A percentile compares a stretch with the other conserved stretches of the same genome.
Evolutionary conservation across 2,797 vertebrate species (phyloP).

Genomic region (Natrix natrix): DNA sequence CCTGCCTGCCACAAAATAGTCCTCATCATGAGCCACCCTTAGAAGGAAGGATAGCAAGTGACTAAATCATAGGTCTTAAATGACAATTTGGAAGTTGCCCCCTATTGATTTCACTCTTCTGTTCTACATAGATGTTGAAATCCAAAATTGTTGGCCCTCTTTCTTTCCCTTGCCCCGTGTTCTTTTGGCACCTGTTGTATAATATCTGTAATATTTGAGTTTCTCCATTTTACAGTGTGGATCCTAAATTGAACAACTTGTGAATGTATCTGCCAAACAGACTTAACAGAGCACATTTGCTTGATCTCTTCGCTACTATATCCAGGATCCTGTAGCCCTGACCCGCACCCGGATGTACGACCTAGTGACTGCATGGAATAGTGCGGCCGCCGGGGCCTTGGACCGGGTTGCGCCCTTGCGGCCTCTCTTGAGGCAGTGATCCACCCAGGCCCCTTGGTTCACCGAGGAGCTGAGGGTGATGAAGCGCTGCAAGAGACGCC

Average conservation of each 20-base stretch:
- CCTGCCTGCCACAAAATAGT: not conserved
- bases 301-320: not conserved
- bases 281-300: not conserved
- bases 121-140: not conserved
- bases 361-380: no score
- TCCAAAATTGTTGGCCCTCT: slow-evolving; percentile 23
- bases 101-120: slow-evolving; percentile 21
- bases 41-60: not conserved
- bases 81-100: not conserved
- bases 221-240: slow-evolving; percentile 14
- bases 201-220: not conserved
- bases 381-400: no score
- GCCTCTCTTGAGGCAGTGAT: no score
- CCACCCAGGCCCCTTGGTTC: no score
- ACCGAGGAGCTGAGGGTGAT: no score
- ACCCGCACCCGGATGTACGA: no score
- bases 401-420: no score
- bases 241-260: slow-evolving; percentile 8
- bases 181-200: slow-evolving; percentile 4
- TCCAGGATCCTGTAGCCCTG: no score
- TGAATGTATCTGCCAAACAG: slow-evolving; percentile 18
- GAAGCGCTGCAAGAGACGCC: no score
- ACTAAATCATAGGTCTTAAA: not conserved
- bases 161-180: slow-evolving; percentile 7
- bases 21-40: not conserved